Percentiles rank a stretch among this genome's conserved stretches.
These are phyloP conservation scores for Sternarchorhynchus goeldii DNA, from an alignment of 2,797 vertebrate species.

Conservation along the genomic window DNA sequence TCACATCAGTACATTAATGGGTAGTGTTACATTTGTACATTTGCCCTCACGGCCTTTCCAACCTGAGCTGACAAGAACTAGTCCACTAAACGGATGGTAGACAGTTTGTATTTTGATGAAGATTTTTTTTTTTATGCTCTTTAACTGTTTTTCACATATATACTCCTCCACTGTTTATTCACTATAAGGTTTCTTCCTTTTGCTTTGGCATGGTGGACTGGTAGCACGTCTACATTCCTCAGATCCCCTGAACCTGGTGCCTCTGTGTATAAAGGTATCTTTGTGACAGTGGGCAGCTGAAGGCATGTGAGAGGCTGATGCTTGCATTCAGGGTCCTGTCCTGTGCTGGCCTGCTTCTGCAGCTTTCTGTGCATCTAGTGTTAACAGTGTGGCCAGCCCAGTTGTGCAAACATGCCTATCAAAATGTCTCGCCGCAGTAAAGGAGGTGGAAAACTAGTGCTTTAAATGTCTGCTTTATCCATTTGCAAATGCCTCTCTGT, in stretches of 20 bases:
- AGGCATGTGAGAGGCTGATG: constrained; percentile 51
- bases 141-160: constrained; percentile 9
- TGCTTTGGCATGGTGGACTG: constrained; percentile 51
- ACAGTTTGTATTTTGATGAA: constrained; percentile 28
- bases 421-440: constrained; percentile 44
- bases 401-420: constrained; percentile 58
- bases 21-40: constrained; percentile 4
- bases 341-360: constrained; percentile 42
- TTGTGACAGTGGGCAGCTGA: constrained; percentile 60
- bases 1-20: neutral
- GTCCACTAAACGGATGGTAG: constrained; percentile 3
- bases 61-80: neutral
- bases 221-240: constrained; percentile 54
- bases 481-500: constrained; percentile 21
- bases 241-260: constrained; percentile 48
- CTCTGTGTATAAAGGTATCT: constrained; percentile 65
- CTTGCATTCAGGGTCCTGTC: constrained; percentile 37
- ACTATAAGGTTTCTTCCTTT: constrained; percentile 50
- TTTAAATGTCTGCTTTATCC: constrained; percentile 42
- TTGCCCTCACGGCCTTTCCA: neutral
- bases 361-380: constrained; percentile 40
- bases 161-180: constrained; percentile 37
- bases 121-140: constrained; percentile 18
- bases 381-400: constrained; percentile 54
- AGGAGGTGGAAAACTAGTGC: constrained; percentile 28